Evolutionary conservation across 2,888 invertebrate genomes (phyloP).

Genomic region (Phoronis australis): DNA sequence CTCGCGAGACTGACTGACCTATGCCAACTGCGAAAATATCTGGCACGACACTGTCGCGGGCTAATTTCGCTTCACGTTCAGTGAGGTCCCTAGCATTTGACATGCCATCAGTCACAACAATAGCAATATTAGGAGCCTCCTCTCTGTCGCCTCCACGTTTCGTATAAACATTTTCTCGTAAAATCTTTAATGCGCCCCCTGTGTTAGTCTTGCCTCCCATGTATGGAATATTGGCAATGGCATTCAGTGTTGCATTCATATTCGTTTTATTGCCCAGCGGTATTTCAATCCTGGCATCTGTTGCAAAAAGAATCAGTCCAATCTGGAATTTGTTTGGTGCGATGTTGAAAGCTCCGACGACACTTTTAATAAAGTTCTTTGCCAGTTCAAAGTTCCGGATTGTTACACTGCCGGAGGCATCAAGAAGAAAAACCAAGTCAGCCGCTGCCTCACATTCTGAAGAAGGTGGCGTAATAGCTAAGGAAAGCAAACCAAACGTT

Average conservation of each 20-base stretch:
- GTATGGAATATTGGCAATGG: conserved; percentile 28
- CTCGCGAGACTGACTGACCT: conserved; percentile 19
- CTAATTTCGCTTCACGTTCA: conserved; percentile 29
- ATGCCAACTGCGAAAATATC: conserved; percentile 25
- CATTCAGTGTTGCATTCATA: conserved; percentile 21
- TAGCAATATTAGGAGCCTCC: conserved; percentile 27
- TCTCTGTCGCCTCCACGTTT: conserved; percentile 32
- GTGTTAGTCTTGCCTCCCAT: conserved; percentile 40
- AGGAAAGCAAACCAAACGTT: too few relatives aligned
- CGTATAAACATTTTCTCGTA: conserved; percentile 29
- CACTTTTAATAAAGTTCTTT: conserved; percentile 23
- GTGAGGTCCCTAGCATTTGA: conserved; percentile 37
- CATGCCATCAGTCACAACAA: conserved; percentile 40
- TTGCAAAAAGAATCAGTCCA: conserved; percentile 32
- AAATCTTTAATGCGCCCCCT: conserved; percentile 33
- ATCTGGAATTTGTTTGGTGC: conserved; percentile 30
- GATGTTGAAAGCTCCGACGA: conserved; percentile 23
- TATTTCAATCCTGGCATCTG: conserved; percentile 23
- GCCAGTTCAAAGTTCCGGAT: conserved; percentile 23
- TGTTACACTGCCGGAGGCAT: conserved; percentile 28
- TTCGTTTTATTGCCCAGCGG: conserved; percentile 22
- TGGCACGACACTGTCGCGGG: conserved; percentile 12
- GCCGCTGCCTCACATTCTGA: conserved; percentile 21
- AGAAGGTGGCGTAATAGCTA: too few relatives aligned
- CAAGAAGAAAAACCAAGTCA: conserved; percentile 25